Conservation (phyloP, 2,797 vertebrate species). For the Distichodus sexfasciatus region DNA sequence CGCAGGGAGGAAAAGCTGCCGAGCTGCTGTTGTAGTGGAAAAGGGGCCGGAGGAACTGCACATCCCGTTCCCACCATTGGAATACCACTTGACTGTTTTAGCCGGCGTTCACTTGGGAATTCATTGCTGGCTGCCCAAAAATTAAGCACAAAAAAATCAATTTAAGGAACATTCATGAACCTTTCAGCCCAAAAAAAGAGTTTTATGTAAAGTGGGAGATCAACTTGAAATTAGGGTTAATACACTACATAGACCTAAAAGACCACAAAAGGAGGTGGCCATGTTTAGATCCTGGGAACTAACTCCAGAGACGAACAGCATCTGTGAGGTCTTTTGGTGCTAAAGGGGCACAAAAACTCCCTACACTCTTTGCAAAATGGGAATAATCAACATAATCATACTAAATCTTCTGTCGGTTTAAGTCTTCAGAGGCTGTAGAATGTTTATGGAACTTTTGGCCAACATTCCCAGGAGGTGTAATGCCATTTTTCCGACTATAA, state of each 20-base stretch:
- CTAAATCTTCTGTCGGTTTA: background rate
- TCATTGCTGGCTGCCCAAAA: background rate
- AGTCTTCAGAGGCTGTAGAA: background rate
- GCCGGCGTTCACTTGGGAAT: background rate
- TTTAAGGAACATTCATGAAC: background rate
- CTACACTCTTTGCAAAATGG: background rate
- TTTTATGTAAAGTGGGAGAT: too few relatives aligned
- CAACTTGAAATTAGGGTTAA: too few relatives aligned
- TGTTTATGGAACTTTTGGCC: background rate
- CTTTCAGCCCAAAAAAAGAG: too few relatives aligned
- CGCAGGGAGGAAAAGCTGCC: slow-evolving; percentile 16
- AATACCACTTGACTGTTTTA: background rate
- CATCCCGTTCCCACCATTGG: slow-evolving; percentile 30
- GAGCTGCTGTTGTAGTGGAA: slow-evolving; percentile 18
- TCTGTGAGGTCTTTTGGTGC: too few relatives aligned
- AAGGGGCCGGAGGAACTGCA: slow-evolving; percentile 2
- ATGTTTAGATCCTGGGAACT: too few relatives aligned
- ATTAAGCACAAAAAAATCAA: background rate
- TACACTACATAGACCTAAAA: too few relatives aligned
- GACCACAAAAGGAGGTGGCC: too few relatives aligned
- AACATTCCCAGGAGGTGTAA: background rate
- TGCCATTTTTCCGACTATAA: background rate
- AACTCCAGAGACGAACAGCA: too few relatives aligned
- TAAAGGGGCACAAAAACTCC: too few relatives aligned
- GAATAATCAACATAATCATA: slow-evolving; percentile 1